Percentiles rank a stretch among this genome's conserved stretches.
Evolutionary conservation across 2,113 vertebrate genomes (phyloP).

Genomic region (Bettongia penicillata): DNA sequence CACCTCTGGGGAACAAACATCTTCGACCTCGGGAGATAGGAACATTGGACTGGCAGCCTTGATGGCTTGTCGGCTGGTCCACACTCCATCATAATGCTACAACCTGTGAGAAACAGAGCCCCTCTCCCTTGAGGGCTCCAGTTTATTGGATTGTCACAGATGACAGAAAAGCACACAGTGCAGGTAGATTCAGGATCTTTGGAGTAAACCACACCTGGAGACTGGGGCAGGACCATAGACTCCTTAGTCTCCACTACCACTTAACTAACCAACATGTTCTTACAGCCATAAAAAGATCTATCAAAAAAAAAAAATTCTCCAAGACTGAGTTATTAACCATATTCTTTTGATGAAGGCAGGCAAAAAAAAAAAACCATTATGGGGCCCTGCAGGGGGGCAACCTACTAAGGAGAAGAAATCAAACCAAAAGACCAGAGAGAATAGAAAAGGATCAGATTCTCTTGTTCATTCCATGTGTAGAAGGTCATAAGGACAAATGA

Average conservation of each 20-base stretch:
- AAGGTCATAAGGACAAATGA: slow-evolving; percentile 9
- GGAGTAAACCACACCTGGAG: not conserved
- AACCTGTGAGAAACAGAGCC: not conserved
- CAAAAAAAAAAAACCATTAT: slow-evolving; percentile 12
- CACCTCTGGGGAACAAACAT: not conserved
- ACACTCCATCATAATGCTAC: not conserved
- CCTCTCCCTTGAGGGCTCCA: not conserved
- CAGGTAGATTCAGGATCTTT: not conserved
- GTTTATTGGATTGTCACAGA: not conserved
- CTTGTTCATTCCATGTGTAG: not conserved
- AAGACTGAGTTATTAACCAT: not conserved
- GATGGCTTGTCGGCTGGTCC: not conserved
- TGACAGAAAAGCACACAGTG: not conserved
- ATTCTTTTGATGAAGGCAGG: slow-evolving; percentile 33
- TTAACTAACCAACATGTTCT: slow-evolving; percentile 1
- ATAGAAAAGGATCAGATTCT: not conserved
- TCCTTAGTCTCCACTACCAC: not conserved
- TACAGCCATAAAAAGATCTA: not conserved
- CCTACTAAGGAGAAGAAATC: slow-evolving; percentile 15
- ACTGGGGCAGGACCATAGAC: not conserved
- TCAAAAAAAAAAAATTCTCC: no score
- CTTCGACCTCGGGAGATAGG: slow-evolving; percentile 1
- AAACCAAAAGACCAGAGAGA: not conserved
- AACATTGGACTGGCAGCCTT: not conserved
- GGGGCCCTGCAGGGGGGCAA: not conserved